Conservation (phyloP, 2,888 invertebrate species). For the Lycocerus yunnanus region DNA sequence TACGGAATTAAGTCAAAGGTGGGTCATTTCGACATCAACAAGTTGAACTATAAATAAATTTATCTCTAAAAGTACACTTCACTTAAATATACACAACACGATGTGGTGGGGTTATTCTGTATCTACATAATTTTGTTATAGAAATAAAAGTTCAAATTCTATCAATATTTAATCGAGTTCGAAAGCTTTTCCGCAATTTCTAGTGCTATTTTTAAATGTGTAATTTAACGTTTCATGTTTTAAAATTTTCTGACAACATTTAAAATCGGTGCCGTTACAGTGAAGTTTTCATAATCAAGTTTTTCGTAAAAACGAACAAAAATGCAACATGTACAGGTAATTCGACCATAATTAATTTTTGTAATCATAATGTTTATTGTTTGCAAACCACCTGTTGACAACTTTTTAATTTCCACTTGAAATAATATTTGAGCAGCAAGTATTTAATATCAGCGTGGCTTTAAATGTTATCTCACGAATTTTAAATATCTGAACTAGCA, state of each 20-base stretch:
- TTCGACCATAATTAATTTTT: background rate
- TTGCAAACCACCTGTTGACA: background rate
- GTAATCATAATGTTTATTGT: background rate
- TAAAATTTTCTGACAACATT: constrained; percentile 5
- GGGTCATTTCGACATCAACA: constrained; percentile 32
- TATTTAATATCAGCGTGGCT: too few relatives aligned
- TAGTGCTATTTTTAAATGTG: constrained; percentile 21
- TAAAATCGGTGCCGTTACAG: background rate
- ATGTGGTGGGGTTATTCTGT: constrained; percentile 26
- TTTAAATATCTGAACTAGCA: background rate
- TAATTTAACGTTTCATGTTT: constrained; percentile 11
- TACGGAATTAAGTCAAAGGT: constrained; percentile 29
- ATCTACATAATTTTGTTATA: constrained; percentile 29
- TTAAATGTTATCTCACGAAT: background rate
- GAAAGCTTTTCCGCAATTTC: constrained; percentile 24
- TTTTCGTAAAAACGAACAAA: background rate
- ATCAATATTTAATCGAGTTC: constrained; percentile 20
- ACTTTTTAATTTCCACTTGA: background rate
- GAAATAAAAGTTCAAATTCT: constrained; percentile 31
- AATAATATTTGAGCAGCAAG: too few relatives aligned
- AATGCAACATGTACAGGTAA: background rate
- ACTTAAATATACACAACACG: constrained; percentile 23
- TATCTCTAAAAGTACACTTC: constrained; percentile 26
- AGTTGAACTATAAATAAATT: constrained; percentile 31
- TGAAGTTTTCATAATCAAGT: background rate